Evolutionary conservation across 1,140 invertebrate species (phyloP), one percentile per base, ranked within the genome.

Genomic region (Latrodectus geometricus): DNA sequence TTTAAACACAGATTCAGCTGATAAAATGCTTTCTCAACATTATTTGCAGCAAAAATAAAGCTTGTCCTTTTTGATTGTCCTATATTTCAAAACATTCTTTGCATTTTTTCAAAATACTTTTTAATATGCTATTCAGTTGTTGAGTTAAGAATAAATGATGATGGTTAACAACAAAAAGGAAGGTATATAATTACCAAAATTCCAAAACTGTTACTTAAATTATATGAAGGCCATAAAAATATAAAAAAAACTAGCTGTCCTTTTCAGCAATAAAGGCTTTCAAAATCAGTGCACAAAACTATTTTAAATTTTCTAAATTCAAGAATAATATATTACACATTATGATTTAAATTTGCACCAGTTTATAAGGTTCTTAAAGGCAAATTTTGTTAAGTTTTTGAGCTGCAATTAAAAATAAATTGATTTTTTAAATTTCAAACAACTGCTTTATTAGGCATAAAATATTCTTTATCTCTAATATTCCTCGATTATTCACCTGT

Each of bases 21-120:
- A 69, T 17, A 69, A 69, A 69, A 69, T 8, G 66, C 66, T n/a
- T 69, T n/a, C 66, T 69, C 66, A 69, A 69, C 66, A 69, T 69
- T 8, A 69, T 69, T 17, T 8, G 15, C 20, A 69, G 15, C 66
- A 21, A n/a, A n/a, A 69, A 69, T 21, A 69, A 17, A 69, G 66
- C 8, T 69, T 17, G 20, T n/a, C 66, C n/a, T 8, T 17, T 9
- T 69, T 9, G 8, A n/a, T 9, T 17, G 15, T 69, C 8, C 15
- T 9, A 69, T 17, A 69, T 69, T 21, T 69, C 20, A 69, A 69
- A 8, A 69, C 66, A n/a, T 15, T 65, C 61, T n/a, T 7, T n/a
- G 17, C n/a, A 23, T n/a, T 69, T 35, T 35, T n/a, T 69, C 21
- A 20, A 69, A 3, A 23, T 69, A 69, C 2, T 69, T 15, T 69